These are phyloP conservation scores for Drosophila punjabiensis DNA, from an alignment of 1,140 invertebrate genomes.

Conservation along the genomic window DNA sequence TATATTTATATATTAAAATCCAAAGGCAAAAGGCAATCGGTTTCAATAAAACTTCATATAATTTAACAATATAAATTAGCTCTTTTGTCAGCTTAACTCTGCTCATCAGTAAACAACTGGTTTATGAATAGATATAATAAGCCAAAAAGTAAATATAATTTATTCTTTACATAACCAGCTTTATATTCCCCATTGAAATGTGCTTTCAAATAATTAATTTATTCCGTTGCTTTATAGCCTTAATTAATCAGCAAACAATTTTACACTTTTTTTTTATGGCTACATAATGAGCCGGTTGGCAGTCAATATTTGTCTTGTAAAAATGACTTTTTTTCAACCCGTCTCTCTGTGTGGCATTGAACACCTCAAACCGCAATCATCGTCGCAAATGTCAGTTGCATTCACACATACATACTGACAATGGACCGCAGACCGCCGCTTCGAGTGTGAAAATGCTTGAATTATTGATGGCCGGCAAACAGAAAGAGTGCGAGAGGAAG, in stretches of 20 bases:
- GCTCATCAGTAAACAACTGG: not conserved
- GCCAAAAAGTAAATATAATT: not conserved
- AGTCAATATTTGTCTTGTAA: slow-evolving; percentile 42
- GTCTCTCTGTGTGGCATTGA: not conserved
- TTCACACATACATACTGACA: slow-evolving; percentile 1
- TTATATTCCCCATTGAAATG: not conserved
- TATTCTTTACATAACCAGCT: not conserved
- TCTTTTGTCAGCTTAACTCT: not conserved
- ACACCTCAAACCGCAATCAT: slow-evolving; percentile 44
- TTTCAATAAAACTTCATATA: not conserved
- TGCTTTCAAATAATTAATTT: slow-evolving; percentile 1
- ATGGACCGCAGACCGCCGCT: slow-evolving; percentile 62
- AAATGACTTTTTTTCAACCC: slow-evolving; percentile 42
- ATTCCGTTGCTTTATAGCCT: not conserved
- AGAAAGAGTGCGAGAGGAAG: slow-evolving; percentile 7
- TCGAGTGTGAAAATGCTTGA: slow-evolving; percentile 80
- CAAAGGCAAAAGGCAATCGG: not conserved
- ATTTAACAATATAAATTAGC: not conserved
- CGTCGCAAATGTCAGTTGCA: slow-evolving; percentile 41
- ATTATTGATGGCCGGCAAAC: slow-evolving; percentile 75
- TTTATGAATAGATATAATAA: not conserved
- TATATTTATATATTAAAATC: not conserved
- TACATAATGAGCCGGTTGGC: slow-evolving; percentile 21
- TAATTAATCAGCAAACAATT: slow-evolving; percentile 35
- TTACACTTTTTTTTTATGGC: slow-evolving; percentile 18